Base-by-base conservation (phyloP, 2,113 vertebrate species). In the Scartelaos histophorus region DNA sequence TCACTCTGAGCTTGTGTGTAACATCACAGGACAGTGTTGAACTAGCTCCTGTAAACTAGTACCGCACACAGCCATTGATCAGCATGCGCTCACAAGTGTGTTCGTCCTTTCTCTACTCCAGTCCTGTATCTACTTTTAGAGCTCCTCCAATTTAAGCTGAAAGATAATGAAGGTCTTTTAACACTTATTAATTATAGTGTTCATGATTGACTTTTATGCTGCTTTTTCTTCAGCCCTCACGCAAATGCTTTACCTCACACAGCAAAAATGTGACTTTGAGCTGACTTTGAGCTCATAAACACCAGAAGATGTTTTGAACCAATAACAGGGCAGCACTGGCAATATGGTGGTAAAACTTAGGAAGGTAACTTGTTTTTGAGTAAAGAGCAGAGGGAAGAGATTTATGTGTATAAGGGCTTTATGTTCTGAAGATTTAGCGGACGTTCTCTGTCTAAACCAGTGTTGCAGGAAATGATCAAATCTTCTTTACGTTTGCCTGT, bases 1-100 rank as follows among this genome's bases (percentile, higher is more conserved):
- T 89, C 80, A 81, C 24, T 11, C 47, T 53, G 38, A 76, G 79
- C 70, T 64, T 73, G 81, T 74, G 70, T 82, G 75, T 69, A 54
- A 66, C 67, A 73, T 19, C 68, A 71, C 68, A 78, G 72, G 69
- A 47, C 73, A 82, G 11, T 83, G 85, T 85, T 80, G 82, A 82
- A 87, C 71, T 78, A 73, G 45, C 61, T 60, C 72, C 71, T 43
- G 2, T 34, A 13, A 62, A 80, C 67, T 79, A 81, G 73, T 62
- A 16, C 77, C 58, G 35, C 72, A 78, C 69, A 64, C n/a, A n/a
- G n/a, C n/a, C 85, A 87, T 90, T 66, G 85, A 88, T 88, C 79
- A 57, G 35, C 66, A 75, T 83, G 47, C 57, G 1, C 79, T 15
- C 69, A 76, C 45, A 34, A 81, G 66, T 69, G 73, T 81, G 77